Base-by-base conservation (phyloP, 2,888 invertebrate genomes). In the Cactoblastis cactorum region DNA sequence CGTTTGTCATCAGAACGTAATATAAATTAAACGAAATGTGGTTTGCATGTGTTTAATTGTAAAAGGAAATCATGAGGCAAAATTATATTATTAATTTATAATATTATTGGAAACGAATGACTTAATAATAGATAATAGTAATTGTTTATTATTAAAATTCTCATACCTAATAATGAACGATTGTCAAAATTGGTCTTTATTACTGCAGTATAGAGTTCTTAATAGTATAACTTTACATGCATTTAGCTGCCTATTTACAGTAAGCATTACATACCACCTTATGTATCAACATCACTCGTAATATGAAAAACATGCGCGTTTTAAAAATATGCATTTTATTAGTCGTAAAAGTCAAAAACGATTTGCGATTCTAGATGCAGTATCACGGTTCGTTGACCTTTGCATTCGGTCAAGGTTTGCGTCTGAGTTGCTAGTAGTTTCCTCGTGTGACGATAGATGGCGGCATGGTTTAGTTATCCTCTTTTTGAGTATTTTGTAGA, bases 331-430 rank as follows among this genome's bases (percentile, higher is more conserved):
- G 17, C 43, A 43, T 28, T 43, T 43, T 43, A 43, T 32, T 15
- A 43, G 15, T 43, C 43, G 43, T 43, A 43, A 43, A 39, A 28
- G 43, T 41, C 22, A 14, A 15, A 24, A 12, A 24, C 28, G 11
- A 28, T 43, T 22, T 28, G 43, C 43, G 28, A 28, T 43, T 41
- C 39, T 41, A 22, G 22, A 22, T 22, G 28, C 43, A 43, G 15
- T 24, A 41, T 24, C 43, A 5, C 28, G 28, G 28, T 15, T 43
- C 28, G 14, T 11, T 43, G 32, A 43, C 43, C 43, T 43, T 2
- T 32, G 28, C 28, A 43, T 56, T 70, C 64, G 71, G 71, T 69
- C 71, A 71, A 71, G 71, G 73, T 63, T 61, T 37, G 38, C 32
- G 32, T 51, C 51, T 41, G 18, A 33, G 50, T 45, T 33, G 28